phyloP scores from a whole-genome alignment of 2,888 invertebrate genomes.

The Drosophila hamatofila region DNA sequence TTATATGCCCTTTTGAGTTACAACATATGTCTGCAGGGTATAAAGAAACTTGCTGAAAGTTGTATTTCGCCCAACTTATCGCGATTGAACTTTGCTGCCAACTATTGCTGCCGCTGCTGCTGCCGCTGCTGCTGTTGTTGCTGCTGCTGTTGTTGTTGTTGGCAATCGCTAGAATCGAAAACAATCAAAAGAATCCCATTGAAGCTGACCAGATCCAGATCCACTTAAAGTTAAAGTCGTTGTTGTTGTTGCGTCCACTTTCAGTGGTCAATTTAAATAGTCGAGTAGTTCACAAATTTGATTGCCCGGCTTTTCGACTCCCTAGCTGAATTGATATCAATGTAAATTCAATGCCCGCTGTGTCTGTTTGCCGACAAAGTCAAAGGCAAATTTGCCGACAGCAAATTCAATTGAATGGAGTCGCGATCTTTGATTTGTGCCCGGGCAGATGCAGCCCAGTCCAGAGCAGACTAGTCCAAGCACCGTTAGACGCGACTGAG shows the following conservation, averaged over 20 bases:
- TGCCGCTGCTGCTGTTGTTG: constrained; percentile 59
- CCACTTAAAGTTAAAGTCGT: neutral
- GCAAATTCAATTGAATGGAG: constrained; percentile 70
- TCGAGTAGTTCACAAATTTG: constrained; percentile 51
- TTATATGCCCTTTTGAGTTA: constrained; percentile 68
- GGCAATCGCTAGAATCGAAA: constrained; percentile 65
- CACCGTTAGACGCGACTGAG: constrained; percentile 48
- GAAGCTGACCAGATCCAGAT: constrained; percentile 16
- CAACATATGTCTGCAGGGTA: constrained; percentile 65
- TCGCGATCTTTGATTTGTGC: constrained; percentile 59
- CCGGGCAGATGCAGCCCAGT: constrained; percentile 34
- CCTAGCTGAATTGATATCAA: constrained; percentile 49
- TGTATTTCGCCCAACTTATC: constrained; percentile 48
- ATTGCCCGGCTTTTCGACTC: constrained; percentile 32
- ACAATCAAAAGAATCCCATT: constrained; percentile 50
- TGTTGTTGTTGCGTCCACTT: constrained; percentile 24
- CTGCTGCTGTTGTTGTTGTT: constrained; percentile 7
- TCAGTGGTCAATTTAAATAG: constrained; percentile 60
- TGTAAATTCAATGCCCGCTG: constrained; percentile 63
- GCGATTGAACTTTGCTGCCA: constrained; percentile 77
- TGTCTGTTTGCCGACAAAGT: constrained; percentile 75
- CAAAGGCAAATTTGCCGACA: constrained; percentile 72
- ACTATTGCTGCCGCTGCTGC: constrained; percentile 37
- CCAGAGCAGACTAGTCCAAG: constrained; percentile 4
- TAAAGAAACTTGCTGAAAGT: constrained; percentile 38